These are phyloP conservation scores for Augiades crinisus DNA, from an alignment of 2,888 invertebrate genomes.

Conservation along the genomic window DNA sequence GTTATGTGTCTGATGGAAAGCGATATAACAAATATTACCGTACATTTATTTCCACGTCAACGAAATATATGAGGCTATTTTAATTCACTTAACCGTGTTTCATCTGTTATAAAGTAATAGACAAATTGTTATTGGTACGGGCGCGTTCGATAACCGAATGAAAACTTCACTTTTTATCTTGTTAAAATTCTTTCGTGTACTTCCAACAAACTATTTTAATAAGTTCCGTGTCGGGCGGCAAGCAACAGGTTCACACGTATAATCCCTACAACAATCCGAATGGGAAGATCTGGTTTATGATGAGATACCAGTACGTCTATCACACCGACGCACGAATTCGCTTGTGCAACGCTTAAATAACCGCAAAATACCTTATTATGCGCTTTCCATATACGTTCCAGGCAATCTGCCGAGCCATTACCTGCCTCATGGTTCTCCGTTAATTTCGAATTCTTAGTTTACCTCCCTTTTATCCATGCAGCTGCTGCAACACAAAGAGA, in stretches of 20 bases:
- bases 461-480: conserved; percentile 62
- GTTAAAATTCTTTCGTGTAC: conserved; percentile 26
- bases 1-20: no score
- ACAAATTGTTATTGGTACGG: conserved; percentile 23
- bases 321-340: conserved; percentile 74
- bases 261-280: conserved; percentile 65
- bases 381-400: conserved; percentile 78
- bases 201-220: conserved; percentile 51
- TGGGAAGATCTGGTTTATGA: conserved; percentile 68
- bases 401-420: conserved; percentile 70
- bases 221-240: conserved; percentile 45
- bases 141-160: conserved; percentile 26
- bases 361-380: conserved; percentile 80
- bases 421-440: conserved; percentile 67
- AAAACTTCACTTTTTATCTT: conserved; percentile 30
- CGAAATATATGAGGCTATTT: conserved; percentile 8
- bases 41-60: neutral
- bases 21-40: neutral
- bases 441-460: conserved; percentile 69
- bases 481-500: conserved; percentile 78
- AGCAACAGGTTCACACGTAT: conserved; percentile 62
- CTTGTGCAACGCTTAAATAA: conserved; percentile 77
- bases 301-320: conserved; percentile 55
- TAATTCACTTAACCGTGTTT: conserved; percentile 12
- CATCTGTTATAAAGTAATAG: conserved; percentile 15